phyloP scores from a whole-genome alignment of 2,888 invertebrate genomes.

The Polymixis flavicincta region DNA sequence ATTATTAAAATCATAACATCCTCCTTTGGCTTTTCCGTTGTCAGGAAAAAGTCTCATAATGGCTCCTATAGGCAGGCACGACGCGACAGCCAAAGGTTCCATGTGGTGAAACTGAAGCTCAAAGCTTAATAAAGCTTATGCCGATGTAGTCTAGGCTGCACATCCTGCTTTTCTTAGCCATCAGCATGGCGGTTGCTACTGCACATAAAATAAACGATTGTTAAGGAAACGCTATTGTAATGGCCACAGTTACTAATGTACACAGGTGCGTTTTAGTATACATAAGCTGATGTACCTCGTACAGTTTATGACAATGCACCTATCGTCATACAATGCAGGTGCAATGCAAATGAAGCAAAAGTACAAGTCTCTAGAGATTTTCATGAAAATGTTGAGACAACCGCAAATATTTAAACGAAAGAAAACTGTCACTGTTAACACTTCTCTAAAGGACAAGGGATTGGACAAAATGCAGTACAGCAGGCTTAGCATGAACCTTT shows the following conservation, averaged over 20 bases:
- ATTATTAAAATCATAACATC: no score
- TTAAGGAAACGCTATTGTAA: conserved; percentile 6
- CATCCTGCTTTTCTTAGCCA: not conserved
- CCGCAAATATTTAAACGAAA: not conserved
- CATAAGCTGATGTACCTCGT: conserved; percentile 19
- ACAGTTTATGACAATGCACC: conserved; percentile 19
- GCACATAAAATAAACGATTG: conserved; percentile 22
- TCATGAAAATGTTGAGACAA: conserved; percentile 11
- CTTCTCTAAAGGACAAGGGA: no score
- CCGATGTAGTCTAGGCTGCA: no score
- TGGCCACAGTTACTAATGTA: conserved; percentile 9
- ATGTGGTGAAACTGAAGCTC: no score
- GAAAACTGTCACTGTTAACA: not conserved
- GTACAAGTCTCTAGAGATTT: conserved; percentile 10
- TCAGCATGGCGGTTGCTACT: not conserved
- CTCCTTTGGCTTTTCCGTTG: no score
- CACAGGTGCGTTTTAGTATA: conserved; percentile 36
- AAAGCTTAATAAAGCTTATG: no score
- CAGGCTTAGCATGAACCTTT: no score
- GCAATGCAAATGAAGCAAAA: conserved; percentile 32
- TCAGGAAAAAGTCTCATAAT: no score
- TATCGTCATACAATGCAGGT: conserved; percentile 24
- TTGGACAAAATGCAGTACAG: no score
- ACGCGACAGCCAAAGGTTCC: no score
- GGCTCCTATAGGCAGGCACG: no score